Evolutionary conservation across 1,140 invertebrate genomes (phyloP).

Genomic region (Brachionus rotundiformis): DNA sequence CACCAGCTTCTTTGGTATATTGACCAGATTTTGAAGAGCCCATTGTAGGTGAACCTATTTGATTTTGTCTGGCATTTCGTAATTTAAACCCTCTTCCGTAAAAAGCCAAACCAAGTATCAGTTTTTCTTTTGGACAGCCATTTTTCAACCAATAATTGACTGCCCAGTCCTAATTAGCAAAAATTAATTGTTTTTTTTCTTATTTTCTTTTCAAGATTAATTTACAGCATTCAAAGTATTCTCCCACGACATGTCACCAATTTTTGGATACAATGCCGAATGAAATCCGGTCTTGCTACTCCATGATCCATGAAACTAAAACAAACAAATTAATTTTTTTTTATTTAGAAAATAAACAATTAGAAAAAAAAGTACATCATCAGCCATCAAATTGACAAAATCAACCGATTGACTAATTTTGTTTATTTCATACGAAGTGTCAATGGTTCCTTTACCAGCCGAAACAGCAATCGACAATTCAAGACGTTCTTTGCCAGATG

Average conservation of each 20-base stretch:
- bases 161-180: constrained; percentile 50
- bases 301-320: constrained; percentile 57
- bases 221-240: constrained; percentile 53
- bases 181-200: neutral
- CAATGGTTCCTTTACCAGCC: constrained; percentile 53
- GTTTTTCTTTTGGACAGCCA: constrained; percentile 77
- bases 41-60: constrained; percentile 84
- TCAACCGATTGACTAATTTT: constrained; percentile 81
- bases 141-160: constrained; percentile 71
- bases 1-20: constrained; percentile 81
- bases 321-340: neutral
- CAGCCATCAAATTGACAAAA: constrained; percentile 86
- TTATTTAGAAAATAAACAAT: neutral
- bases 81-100: constrained; percentile 84
- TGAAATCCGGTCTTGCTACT: constrained; percentile 43
- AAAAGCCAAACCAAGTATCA: constrained; percentile 81
- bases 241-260: neutral
- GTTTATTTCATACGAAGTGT: constrained; percentile 74
- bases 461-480: constrained; percentile 63
- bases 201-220: neutral
- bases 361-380: constrained; percentile 72
- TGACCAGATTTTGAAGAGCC: constrained; percentile 75
- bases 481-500: constrained; percentile 71
- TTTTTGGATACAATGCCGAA: constrained; percentile 31
- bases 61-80: constrained; percentile 72